Evolutionary conservation across 1,140 invertebrate genomes (phyloP), one percentile per base, ranked within the genome.

Genomic region (Argopecten irradians): DNA sequence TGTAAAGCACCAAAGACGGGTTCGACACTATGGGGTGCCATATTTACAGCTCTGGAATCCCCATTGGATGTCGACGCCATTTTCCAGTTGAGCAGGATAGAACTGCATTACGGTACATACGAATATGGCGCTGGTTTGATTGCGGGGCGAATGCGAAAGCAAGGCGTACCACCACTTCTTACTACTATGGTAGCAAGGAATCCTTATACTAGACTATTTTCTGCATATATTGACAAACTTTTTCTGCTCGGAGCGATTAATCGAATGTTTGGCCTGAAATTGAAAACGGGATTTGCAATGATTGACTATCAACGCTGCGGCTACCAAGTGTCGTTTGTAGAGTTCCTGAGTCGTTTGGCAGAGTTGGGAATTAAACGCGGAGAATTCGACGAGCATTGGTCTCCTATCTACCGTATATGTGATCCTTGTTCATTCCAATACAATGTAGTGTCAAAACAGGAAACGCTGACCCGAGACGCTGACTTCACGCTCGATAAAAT

Each of bases 201-300:
- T 28, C 91, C 91, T 0, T 91, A 89, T 36, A 87, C 89, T 1
- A 46, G 89, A 41, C 46, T 91, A 36, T 91, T 71, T 84, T 91
- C 91, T 2, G 89, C 91, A 39, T 91, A 87, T 86, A 86, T 91
- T 11, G 91, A 91, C 46, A 91, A 90, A 83, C 36, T 89, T 13
- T 89, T 83, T 83, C 82, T 90, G 32, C 86, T 83, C 3, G 89
- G 86, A n/a, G 43, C 85, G 22, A 36, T 86, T 22, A 55, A 82
- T 34, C 71, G 82, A 41, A 86, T 33, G 22, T 46, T 46, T 13
- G 41, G 34, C 14, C 0, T 41, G 41, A 7, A n/a, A 19, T 71
- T 71, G 55, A 71, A 71, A 71, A 71, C 55, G 13, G 55, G 55
- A 3, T 71, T 71, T 71, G 55, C 55, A n/a, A 71, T n/a, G 55